These are phyloP conservation scores for Arge pagana DNA, from an alignment of 2,888 invertebrate genomes.

Conservation along the genomic window DNA sequence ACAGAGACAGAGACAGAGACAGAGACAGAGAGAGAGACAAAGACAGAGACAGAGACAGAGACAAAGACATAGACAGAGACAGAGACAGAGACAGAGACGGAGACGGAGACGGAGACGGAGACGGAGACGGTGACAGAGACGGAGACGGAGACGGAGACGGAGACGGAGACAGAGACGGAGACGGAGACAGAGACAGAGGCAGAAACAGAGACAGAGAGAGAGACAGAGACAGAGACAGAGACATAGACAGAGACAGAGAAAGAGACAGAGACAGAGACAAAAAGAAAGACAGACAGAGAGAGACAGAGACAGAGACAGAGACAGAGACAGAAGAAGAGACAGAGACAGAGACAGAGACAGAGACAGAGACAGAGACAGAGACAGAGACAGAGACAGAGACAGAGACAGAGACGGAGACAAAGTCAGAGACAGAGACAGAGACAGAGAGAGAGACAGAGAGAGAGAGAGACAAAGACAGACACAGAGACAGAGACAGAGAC, in stretches of 20 bases:
- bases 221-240: slow-evolving; percentile 11
- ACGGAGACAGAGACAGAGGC: no score
- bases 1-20: not conserved
- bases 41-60: no score
- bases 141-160: no score
- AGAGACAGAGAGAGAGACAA: not conserved
- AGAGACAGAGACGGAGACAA: no score
- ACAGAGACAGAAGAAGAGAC: not conserved
- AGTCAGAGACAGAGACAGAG: no score
- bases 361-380: not conserved
- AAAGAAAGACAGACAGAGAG: no score
- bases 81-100: not conserved
- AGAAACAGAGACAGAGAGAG: not conserved
- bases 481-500: not conserved
- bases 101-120: not conserved
- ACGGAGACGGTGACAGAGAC: no score
- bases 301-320: not conserved
- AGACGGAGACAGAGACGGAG: no score
- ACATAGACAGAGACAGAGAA: no score
- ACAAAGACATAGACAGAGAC: no score
- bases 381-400: not conserved
- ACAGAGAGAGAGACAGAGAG: not conserved
- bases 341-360: not conserved
- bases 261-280: no score
- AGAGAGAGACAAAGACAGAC: no score